Base-by-base conservation (phyloP, 1,140 invertebrate species). In the Heliconius himera region DNA sequence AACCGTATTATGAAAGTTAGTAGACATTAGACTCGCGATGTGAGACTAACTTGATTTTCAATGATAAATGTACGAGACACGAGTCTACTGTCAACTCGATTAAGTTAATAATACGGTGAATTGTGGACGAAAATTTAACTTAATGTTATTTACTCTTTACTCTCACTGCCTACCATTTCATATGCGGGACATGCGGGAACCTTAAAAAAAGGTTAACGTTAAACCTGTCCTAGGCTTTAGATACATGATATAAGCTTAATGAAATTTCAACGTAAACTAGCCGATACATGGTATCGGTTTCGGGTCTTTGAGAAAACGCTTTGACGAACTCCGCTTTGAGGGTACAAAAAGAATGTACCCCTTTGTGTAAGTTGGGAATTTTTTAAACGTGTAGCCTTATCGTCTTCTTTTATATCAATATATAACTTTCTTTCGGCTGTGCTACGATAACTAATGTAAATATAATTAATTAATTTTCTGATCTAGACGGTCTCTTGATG, bases 31-130 rank as follows among this genome's bases (percentile, higher is more conserved):
- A 49, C 46, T 36, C 22, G 38, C 70, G 79, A 22, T 76, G 79
- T 73, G 70, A 75, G 74, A 13, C 74, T 80, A 80, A 80, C 79
- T 73, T 66, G 70, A 80, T 80, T 80, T 66, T 74, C 70, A 75
- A 73, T 80, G 79, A 80, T 76, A 80, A 80, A 89, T 90, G 83
- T 78, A 83, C 81, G 87, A 83, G 87, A 86, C 83, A 84, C 82
- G 78, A 76, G 84, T 76, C 60, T 78, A 81, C 86, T 83, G 77
- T 82, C 82, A 87, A 88, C 83, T 83, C 77, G 84, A 89, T 90
- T 90, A 73, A 88, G 84, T 84, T 86, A 88, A 85, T 85, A 85
- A 86, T 85, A 81, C 84, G 84, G 83, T 84, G 80, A 80, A 85
- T 85, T 83, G 85, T 60, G 41, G 4, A 51, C 16, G 49, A 51